Conservation (phyloP, 2,797 vertebrate genomes). For the Tangara arthus region DNA sequence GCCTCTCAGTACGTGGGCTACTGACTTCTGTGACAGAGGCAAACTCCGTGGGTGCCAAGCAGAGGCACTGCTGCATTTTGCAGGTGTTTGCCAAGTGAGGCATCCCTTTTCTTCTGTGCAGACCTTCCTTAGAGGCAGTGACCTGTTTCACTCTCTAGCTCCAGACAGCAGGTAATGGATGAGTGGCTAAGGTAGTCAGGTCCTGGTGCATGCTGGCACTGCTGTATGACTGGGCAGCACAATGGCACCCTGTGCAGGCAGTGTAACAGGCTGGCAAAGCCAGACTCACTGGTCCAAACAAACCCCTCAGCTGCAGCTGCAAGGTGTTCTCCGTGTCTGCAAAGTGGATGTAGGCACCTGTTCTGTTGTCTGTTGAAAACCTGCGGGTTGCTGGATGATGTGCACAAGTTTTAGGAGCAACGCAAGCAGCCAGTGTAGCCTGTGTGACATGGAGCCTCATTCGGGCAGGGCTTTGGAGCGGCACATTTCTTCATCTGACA, state of each 20-base stretch:
- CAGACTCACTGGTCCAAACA: not conserved
- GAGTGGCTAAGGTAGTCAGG: not conserved
- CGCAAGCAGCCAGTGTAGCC: not conserved
- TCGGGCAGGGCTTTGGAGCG: not conserved
- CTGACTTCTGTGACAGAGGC: not conserved
- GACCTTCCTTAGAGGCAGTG: not conserved
- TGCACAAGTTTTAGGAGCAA: not conserved
- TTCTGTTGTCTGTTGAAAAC: accelerated
- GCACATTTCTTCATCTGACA: not conserved
- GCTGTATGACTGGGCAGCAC: not conserved
- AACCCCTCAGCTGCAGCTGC: not conserved
- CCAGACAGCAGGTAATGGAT: not conserved
- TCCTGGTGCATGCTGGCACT: not conserved
- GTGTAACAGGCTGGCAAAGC: not conserved
- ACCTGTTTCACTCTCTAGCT: not conserved
- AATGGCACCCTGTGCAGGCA: not conserved
- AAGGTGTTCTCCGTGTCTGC: not conserved
- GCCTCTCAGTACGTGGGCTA: not conserved
- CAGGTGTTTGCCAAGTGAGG: not conserved
- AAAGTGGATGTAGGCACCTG: not conserved
- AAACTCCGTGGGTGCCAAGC: not conserved
- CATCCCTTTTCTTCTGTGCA: not conserved
- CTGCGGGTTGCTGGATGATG: accelerated
- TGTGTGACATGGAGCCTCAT: not conserved
- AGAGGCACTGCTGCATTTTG: not conserved